phyloP scores from a whole-genome alignment of 2,888 invertebrate species.

The Drosophila yooni region DNA sequence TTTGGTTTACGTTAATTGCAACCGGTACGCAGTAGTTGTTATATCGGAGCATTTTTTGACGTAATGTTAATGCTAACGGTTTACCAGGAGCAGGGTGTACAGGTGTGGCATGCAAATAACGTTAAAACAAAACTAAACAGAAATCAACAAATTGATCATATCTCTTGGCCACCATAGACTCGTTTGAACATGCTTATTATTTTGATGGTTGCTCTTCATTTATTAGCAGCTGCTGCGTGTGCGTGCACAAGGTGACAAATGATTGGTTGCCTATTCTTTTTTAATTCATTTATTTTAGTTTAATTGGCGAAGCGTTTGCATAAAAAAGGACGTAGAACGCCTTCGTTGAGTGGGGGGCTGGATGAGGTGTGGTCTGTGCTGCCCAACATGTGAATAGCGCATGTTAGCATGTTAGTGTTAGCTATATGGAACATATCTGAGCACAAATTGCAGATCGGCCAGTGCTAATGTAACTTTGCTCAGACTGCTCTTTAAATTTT shows the following conservation, averaged over 20 bases:
- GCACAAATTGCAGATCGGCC: constrained; percentile 24
- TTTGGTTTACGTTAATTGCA: constrained; percentile 62
- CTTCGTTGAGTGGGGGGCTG: constrained; percentile 5
- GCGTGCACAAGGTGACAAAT: constrained; percentile 58
- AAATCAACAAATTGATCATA: constrained; percentile 9
- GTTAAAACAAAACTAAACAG: constrained; percentile 24
- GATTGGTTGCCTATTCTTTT: constrained; percentile 27
- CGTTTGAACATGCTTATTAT: constrained; percentile 53
- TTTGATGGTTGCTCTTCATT: constrained; percentile 28
- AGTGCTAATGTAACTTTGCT: constrained; percentile 18
- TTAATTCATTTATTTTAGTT: background rate
- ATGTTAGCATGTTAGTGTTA: constrained; percentile 9
- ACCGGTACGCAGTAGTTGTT: constrained; percentile 20
- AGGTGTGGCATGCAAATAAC: constrained; percentile 46
- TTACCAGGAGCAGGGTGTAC: constrained; percentile 13
- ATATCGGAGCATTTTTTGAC: constrained; percentile 34
- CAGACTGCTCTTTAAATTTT: background rate
- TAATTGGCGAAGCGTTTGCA: constrained; percentile 33
- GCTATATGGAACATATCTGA: constrained; percentile 18
- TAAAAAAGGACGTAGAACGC: constrained; percentile 3
- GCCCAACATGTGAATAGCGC: constrained; percentile 1
- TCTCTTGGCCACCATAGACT: constrained; percentile 17
- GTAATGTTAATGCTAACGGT: constrained; percentile 30
- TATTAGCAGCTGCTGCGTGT: constrained; percentile 28
- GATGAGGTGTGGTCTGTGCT: constrained; percentile 1